Conservation (phyloP, 2,113 vertebrate species). For the Megaleporinus macrocephalus region DNA sequence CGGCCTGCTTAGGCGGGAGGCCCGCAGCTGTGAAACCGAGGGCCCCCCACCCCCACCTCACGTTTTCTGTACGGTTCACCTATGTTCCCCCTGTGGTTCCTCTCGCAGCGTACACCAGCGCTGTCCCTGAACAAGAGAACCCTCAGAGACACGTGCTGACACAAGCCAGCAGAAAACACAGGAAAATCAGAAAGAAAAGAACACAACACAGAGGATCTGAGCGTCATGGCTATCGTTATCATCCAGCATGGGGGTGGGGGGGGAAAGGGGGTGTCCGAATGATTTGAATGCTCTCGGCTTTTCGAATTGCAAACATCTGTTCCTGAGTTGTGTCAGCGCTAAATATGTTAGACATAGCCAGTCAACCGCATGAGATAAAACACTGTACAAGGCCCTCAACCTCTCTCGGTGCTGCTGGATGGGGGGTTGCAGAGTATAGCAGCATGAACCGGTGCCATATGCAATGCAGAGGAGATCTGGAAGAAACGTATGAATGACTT, state of each 20-base stretch:
- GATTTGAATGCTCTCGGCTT: constrained; percentile 65
- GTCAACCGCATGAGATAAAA: constrained; percentile 70
- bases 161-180: constrained; percentile 32
- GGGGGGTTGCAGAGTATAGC: constrained; percentile 20
- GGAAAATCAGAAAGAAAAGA: constrained; percentile 44
- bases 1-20: constrained; percentile 80
- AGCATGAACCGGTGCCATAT: constrained; percentile 17
- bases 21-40: constrained; percentile 85
- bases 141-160: constrained; percentile 33
- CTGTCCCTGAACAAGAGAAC: constrained; percentile 33
- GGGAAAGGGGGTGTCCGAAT: constrained; percentile 57
- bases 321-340: constrained; percentile 74
- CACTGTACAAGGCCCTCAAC: constrained; percentile 66
- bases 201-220: constrained; percentile 66
- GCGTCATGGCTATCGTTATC: constrained; percentile 73
- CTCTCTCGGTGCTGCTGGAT: constrained; percentile 57
- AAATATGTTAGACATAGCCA: constrained; percentile 70
- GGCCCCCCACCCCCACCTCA: constrained; percentile 74
- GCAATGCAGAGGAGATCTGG: constrained; percentile 11
- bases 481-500: constrained; percentile 4
- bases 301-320: constrained; percentile 75
- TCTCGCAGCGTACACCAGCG: constrained; percentile 51
- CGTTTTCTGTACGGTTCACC: constrained; percentile 62
- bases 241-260: constrained; percentile 59
- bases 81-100: constrained; percentile 53